Percentiles rank a stretch among this genome's conserved stretches.
These are phyloP conservation scores for Catocala sponsa DNA, from an alignment of 2,888 invertebrate species.

Conservation along the genomic window DNA sequence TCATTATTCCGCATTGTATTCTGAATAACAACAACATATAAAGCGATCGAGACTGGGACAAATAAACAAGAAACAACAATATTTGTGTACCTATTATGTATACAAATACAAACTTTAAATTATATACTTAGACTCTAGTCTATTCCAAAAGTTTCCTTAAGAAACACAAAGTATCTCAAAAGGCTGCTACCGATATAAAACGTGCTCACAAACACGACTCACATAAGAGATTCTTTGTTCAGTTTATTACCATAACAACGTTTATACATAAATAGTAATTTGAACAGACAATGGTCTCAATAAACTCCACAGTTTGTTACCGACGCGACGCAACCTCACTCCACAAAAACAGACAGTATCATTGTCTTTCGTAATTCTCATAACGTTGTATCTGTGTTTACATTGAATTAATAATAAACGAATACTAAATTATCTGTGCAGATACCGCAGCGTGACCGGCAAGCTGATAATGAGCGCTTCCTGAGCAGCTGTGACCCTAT, in stretches of 20 bases:
- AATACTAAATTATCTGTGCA: conserved; percentile 70
- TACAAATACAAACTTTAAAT: too few relatives aligned
- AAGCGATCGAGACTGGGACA: too few relatives aligned
- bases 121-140: too few relatives aligned
- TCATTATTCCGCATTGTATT: too few relatives aligned
- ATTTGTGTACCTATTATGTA: too few relatives aligned
- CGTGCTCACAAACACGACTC: background rate
- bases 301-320: conserved; percentile 28
- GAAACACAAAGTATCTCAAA: too few relatives aligned
- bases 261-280: conserved; percentile 21
- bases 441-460: conserved; percentile 66
- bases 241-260: conserved; percentile 19
- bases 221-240: background rate
- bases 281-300: conserved; percentile 20
- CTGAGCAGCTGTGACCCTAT: conserved; percentile 84
- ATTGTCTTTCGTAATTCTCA: conserved; percentile 36
- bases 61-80: too few relatives aligned
- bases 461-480: conserved; percentile 75
- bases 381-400: conserved; percentile 43
- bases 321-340: conserved; percentile 23
- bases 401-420: conserved; percentile 58
- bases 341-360: conserved; percentile 41
- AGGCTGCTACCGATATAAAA: background rate
- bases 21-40: too few relatives aligned
- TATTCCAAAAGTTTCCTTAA: too few relatives aligned